Evolutionary conservation across 2,888 invertebrate species (phyloP), one percentile per base, ranked within the genome.

Genomic region (Catocala sponsa): DNA sequence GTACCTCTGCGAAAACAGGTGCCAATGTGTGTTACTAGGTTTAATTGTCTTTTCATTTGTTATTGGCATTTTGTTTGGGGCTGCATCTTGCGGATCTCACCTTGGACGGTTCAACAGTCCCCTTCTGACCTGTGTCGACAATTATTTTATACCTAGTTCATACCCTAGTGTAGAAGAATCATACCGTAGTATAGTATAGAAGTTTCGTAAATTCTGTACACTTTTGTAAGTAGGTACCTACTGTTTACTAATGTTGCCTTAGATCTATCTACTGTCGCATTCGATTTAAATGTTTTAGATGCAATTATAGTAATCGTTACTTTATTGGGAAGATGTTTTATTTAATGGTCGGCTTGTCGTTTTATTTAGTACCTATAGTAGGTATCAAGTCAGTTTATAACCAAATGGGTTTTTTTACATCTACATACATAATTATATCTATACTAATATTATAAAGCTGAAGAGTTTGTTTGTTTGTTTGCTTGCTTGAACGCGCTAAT

Each of bases 91-190:
- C 55, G 91, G 92, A 7, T 80, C 87, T 1, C 79, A 83, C 58
- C 82, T 84, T 6, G 85, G 94, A 11, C 83, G 80, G 61, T 92
- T 93, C 66, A 90, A 91, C 65, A 93, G 91, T 60, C 92, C 92
- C 5, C 83, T 93, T 53, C 72, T 92, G 2, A 81, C 84, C 15
- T 93, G 92, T 70, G 83, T 94, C 49, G 92, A 94, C 53, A 90
- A 84, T 60, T 86, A 84, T 41, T 92, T 93, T 67, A 81, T 86
- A 38, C 72, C 83, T 4, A 87, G 89, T 58, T 71, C 69, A 41
- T 82, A 83, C 68, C 38, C 78, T 10, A 80, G 71, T 47, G 63
- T 80, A 59, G 85, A 89, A 65, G 86, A 90, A 53, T 76, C 81
- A 38, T 89, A 81, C 73, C 81, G 83, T 59, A 83, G 85, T 58